phyloP scores from a whole-genome alignment of 2,797 vertebrate genomes.

The Arrhamphus sclerolepis region DNA sequence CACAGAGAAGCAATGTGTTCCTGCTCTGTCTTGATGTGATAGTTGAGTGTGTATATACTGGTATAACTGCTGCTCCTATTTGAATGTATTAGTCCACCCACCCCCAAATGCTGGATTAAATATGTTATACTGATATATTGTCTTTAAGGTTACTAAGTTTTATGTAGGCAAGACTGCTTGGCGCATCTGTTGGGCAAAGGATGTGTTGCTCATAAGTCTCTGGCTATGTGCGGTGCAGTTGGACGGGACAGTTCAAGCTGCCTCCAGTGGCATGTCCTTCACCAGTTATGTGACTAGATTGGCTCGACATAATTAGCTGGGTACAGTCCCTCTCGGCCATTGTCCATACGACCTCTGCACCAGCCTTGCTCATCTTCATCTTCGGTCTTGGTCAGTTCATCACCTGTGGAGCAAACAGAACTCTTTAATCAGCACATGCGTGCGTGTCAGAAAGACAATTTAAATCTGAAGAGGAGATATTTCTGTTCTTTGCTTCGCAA shows the following conservation, averaged over 20 bases:
- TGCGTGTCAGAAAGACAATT: background rate
- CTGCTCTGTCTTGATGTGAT: slow-evolving; percentile 75
- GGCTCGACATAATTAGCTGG: slow-evolving; percentile 98
- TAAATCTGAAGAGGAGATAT: too few relatives aligned
- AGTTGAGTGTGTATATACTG: slow-evolving; percentile 73
- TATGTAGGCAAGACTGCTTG: slow-evolving; percentile 82
- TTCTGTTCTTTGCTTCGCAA: too few relatives aligned
- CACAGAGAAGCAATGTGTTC: slow-evolving; percentile 78
- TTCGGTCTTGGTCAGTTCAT: slow-evolving; percentile 95
- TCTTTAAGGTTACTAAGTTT: slow-evolving; percentile 83
- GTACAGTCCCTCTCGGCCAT: slow-evolving; percentile 92
- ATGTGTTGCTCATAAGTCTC: slow-evolving; percentile 83
- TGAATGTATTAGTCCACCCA: slow-evolving; percentile 70
- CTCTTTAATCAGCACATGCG: slow-evolving; percentile 3
- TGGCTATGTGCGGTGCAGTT: slow-evolving; percentile 85
- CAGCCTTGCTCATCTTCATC: slow-evolving; percentile 98
- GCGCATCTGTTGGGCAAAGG: slow-evolving; percentile 80
- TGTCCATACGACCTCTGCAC: slow-evolving; percentile 98
- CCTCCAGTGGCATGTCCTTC: slow-evolving; percentile 84
- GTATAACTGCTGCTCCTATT: slow-evolving; percentile 74
- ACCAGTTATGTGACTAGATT: slow-evolving; percentile 82
- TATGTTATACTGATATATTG: slow-evolving; percentile 79
- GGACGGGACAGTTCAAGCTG: slow-evolving; percentile 92
- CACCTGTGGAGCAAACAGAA: slow-evolving; percentile 82
- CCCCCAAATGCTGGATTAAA: slow-evolving; percentile 76